Evolutionary conservation across 2,113 vertebrate genomes (phyloP).

Genomic region (Rhynchopsitta pachyrhyncha): DNA sequence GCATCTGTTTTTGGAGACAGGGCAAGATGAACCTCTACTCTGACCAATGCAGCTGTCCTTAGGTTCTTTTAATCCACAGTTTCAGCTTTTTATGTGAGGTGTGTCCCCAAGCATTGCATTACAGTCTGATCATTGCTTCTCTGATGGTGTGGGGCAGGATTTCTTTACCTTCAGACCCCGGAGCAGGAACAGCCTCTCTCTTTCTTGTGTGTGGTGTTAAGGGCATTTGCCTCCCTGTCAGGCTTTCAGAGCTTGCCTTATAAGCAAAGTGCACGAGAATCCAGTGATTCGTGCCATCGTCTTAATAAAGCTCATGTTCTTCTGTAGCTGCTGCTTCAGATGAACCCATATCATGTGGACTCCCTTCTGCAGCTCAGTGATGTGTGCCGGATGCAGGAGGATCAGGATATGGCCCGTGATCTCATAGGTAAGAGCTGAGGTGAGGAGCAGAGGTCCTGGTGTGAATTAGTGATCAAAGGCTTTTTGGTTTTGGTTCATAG

Average conservation of each 20-base stretch:
- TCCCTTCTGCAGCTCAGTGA: constrained; percentile 95
- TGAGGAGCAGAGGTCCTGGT: not conserved
- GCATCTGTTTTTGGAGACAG: not conserved
- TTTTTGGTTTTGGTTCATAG: not conserved
- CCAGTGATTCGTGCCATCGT: fast-evolving
- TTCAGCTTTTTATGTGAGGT: not conserved
- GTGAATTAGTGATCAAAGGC: not conserved
- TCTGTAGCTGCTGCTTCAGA: constrained; percentile 86
- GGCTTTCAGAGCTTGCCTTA: not conserved
- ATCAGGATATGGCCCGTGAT: constrained; percentile 97
- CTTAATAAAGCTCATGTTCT: not conserved
- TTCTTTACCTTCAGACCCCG: not conserved
- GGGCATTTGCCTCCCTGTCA: not conserved
- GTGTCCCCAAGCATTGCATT: not conserved
- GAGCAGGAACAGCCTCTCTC: not conserved
- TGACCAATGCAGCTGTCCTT: not conserved
- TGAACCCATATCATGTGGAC: constrained; percentile 93
- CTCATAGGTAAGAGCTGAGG: constrained; percentile 83
- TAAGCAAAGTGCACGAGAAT: not conserved
- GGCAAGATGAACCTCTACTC: too few relatives aligned
- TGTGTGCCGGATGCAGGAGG: constrained; percentile 93
- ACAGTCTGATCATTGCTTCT: not conserved
- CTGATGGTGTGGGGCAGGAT: not conserved
- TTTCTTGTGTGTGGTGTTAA: fast-evolving
- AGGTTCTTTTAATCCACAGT: not conserved